Evolutionary conservation across 2,888 invertebrate genomes (phyloP).

Genomic region (Bhutanitis thaidina): DNA sequence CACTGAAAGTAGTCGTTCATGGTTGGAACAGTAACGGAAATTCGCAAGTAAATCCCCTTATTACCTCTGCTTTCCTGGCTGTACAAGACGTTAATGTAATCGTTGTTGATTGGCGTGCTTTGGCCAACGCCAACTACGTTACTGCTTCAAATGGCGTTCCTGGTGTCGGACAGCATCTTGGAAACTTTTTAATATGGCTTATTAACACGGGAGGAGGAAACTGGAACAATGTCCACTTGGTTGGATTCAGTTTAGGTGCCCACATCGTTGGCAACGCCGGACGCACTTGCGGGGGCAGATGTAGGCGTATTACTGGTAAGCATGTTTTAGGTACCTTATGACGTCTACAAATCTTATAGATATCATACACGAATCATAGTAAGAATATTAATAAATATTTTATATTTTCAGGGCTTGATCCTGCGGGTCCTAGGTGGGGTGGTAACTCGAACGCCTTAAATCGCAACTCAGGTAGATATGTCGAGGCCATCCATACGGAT

Average conservation of each 20-base stretch:
- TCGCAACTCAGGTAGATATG: constrained; percentile 31
- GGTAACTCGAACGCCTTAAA: constrained; percentile 34
- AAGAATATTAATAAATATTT: background rate
- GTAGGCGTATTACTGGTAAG: constrained; percentile 50
- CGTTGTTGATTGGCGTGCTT: constrained; percentile 58
- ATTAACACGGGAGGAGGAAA: constrained; percentile 52
- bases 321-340: too few species aligned
- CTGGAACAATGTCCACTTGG: constrained; percentile 59
- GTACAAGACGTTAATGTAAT: constrained; percentile 56
- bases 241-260: constrained; percentile 71
- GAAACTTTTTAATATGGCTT: constrained; percentile 61
- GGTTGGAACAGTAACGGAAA: constrained; percentile 57
- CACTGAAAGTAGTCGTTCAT: constrained; percentile 50
- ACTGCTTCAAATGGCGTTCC: constrained; percentile 52
- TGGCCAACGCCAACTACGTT: constrained; percentile 41
- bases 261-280: constrained; percentile 64
- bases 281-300: constrained; percentile 35
- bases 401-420: constrained; percentile 39
- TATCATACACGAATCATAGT: background rate
- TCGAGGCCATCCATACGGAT: constrained; percentile 42
- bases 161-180: constrained; percentile 50
- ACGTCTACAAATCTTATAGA: too few species aligned
- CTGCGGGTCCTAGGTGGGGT: constrained; percentile 44
- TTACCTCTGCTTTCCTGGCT: constrained; percentile 47
- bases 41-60: constrained; percentile 37